Percentiles rank a stretch among this genome's conserved stretches.
Conservation (phyloP, 2,113 vertebrate genomes). For the Bambusicola thoracicus region DNA sequence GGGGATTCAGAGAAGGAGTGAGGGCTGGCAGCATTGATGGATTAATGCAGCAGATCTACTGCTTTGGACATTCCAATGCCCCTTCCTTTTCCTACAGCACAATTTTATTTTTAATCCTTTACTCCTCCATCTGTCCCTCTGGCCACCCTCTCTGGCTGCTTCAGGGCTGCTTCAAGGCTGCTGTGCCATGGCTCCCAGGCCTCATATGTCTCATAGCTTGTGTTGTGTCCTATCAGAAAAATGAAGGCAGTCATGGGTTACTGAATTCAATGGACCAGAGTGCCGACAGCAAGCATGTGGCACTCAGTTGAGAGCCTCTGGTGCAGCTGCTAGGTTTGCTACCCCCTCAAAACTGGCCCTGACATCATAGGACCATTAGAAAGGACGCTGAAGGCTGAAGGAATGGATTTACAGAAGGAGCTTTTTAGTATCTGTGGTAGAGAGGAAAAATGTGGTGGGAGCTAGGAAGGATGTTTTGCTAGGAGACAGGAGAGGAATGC, state of each 20-base stretch:
- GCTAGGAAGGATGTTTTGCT: not conserved
- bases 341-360: not conserved
- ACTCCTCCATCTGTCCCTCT: slow-evolving; percentile 52
- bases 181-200: slow-evolving; percentile 38
- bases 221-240: slow-evolving; percentile 11
- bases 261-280: slow-evolving; percentile 16
- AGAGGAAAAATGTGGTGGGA: not conserved
- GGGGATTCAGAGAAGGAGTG: slow-evolving; percentile 14
- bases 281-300: not conserved
- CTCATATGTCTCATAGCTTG: slow-evolving; percentile 4
- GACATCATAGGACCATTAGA: not conserved
- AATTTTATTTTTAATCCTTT: slow-evolving; percentile 67
- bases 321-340: slow-evolving; percentile 9
- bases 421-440: slow-evolving; percentile 1
- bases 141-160: slow-evolving; percentile 66
- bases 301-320: slow-evolving; percentile 2
- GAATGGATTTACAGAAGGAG: not conserved
- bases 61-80: slow-evolving; percentile 46
- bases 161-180: slow-evolving; percentile 58
- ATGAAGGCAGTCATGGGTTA: slow-evolving; percentile 16
- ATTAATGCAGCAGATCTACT: slow-evolving; percentile 10
- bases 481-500: not conserved
- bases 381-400: not conserved
- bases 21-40: not conserved
- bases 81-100: slow-evolving; percentile 39